Evolutionary conservation across 2,797 vertebrate species (phyloP).

Genomic region (Sebastes umbrosus): DNA sequence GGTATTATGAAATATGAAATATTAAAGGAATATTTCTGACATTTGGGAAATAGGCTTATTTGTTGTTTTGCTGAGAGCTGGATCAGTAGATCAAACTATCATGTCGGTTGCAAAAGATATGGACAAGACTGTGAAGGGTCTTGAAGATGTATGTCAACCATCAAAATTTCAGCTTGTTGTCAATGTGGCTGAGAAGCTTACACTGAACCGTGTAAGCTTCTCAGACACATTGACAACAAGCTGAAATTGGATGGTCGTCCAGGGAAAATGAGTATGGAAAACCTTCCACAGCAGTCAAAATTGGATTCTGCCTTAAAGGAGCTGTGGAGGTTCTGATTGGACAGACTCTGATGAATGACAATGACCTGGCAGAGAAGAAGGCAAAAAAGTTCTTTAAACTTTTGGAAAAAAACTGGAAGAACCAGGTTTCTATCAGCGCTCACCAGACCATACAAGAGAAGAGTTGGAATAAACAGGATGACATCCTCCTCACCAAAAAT

Average conservation of each 20-base stretch:
- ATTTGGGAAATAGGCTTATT: no score
- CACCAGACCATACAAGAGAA: conserved; percentile 11
- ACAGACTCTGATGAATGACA: conserved; percentile 1
- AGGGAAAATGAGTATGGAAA: neutral
- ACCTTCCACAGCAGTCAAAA: neutral
- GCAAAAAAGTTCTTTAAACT: conserved; percentile 11
- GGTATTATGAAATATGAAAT: no score
- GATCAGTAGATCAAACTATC: neutral
- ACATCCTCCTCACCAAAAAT: conserved; percentile 24
- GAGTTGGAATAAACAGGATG: conserved; percentile 10
- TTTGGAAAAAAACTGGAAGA: conserved; percentile 3
- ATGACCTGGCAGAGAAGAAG: conserved; percentile 10
- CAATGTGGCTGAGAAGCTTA: neutral
- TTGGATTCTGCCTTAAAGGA: conserved; percentile 18
- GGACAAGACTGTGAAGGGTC: neutral
- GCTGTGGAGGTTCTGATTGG: conserved; percentile 21
- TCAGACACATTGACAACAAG: no score
- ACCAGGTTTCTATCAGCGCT: conserved; percentile 6
- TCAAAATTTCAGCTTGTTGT: neutral
- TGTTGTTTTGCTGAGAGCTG: no score
- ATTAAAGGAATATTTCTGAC: no score
- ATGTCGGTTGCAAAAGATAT: neutral
- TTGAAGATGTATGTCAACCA: neutral
- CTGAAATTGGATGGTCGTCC: neutral
- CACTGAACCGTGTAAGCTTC: neutral